Conservation (phyloP, 2,113 vertebrate genomes). For the Sebastes schlegelii region DNA sequence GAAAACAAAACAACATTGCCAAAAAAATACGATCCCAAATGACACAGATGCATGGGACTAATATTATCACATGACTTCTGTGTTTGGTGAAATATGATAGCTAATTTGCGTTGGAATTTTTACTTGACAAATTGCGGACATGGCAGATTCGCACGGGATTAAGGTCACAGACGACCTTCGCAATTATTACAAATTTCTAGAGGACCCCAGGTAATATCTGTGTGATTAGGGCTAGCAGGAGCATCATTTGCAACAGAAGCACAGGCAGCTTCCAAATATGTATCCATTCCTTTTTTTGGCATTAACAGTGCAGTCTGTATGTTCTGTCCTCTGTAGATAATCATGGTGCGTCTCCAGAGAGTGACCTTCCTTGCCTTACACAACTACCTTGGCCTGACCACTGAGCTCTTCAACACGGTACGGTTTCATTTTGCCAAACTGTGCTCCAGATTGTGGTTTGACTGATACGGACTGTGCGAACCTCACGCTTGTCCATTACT, state of each 20-base stretch:
- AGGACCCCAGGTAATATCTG: too few relatives aligned
- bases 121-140: too few relatives aligned
- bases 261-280: background rate
- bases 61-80: too few relatives aligned
- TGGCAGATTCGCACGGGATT: too few relatives aligned
- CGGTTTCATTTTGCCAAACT: conserved; percentile 12
- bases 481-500: background rate
- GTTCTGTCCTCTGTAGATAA: conserved; percentile 85
- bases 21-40: too few relatives aligned
- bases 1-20: too few relatives aligned
- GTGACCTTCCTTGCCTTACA: conserved; percentile 95
- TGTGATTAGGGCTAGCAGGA: too few relatives aligned
- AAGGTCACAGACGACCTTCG: too few relatives aligned
- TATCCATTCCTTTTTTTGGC: background rate
- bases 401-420: conserved; percentile 93
- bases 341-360: conserved; percentile 97
- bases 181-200: too few relatives aligned
- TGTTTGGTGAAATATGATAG: too few relatives aligned
- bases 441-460: background rate
- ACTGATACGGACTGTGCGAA: background rate
- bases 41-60: too few relatives aligned
- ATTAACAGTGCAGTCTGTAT: background rate
- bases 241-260: background rate
- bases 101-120: too few relatives aligned
- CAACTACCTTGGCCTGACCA: conserved; percentile 95